phyloP scores from a whole-genome alignment of 1,140 invertebrate species.

The Cepaea nemoralis region DNA sequence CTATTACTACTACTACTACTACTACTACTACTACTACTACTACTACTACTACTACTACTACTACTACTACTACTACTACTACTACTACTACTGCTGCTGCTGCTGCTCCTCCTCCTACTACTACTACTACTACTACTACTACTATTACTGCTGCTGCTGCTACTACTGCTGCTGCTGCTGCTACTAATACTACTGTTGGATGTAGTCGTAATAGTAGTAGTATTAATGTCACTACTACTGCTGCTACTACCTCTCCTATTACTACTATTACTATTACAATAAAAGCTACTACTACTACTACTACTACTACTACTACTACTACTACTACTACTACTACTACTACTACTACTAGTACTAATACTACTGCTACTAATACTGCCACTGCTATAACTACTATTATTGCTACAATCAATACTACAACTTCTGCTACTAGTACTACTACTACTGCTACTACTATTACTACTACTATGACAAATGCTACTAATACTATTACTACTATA shows the following conservation, averaged over 20 bases:
- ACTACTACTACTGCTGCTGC: constrained; percentile 29
- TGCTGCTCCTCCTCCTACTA: constrained; percentile 15
- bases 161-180: constrained; percentile 9
- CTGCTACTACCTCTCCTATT: constrained; percentile 4
- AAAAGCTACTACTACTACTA: constrained; percentile 17
- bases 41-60: constrained; percentile 18
- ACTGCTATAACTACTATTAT: too few species aligned
- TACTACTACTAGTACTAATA: too few species aligned
- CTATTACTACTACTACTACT: too few species aligned
- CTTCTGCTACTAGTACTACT: constrained; percentile 7
- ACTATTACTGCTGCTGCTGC: background rate
- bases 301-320: constrained; percentile 26
- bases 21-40: background rate
- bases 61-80: constrained; percentile 24
- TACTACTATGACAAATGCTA: too few species aligned
- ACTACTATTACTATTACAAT: too few species aligned
- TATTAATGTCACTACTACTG: constrained; percentile 9
- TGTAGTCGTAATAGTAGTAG: too few species aligned
- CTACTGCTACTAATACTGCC: too few species aligned
- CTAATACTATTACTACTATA: too few species aligned
- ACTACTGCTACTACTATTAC: constrained; percentile 28
- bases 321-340: constrained; percentile 26
- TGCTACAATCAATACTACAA: too few species aligned
- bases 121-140: constrained; percentile 25
- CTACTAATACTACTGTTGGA: too few species aligned